Evolutionary conservation across 2,888 invertebrate genomes (phyloP), one percentile per base, ranked within the genome.

Genomic region (Catocala sponsa): DNA sequence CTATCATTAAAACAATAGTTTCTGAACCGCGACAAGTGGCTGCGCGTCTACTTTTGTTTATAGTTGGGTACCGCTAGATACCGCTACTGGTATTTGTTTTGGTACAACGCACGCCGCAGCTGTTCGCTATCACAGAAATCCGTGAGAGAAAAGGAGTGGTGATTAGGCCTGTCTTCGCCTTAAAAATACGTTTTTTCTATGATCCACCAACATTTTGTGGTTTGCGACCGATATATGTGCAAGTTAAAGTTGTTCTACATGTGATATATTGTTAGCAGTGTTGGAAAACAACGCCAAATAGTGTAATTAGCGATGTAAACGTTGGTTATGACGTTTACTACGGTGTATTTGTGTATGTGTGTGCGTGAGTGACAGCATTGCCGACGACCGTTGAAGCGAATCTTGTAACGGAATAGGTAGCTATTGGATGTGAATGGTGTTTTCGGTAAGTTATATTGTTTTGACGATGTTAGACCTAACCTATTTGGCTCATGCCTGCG

Each of bases 141-240:
- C 89, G 91, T 90, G 91, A 92, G 92, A 91, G 94, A 92, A 93
- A 94, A 94, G 94, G 94, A 94, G 94, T 94, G 94, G 94, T 94
- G 94, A 93, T 91, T 93, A 92, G 88, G 86, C 73, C 83, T 88
- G 93, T 90, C 87, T 92, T 92, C 88, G 86, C 81, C 83, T 84
- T 90, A 91, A 91, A 89, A 87, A 82, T 85, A 88, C 81, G 91
- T 86, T 91, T 93, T 92, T 91, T 90, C 88, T 86, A 92, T 92
- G 87, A 91, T 91, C 89, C 81, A 80, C 79, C 87, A 83, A 77
- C 84, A 78, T 80, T 80, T 83, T 81, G 74, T 77, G 78, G 63
- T 77, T 76, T 86, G 86, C 87, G 86, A 78, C 82, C 79, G 79
- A 81, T 77, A 81, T 78, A 85, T 87, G 84, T 90, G 82, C 73